Evolutionary conservation across 2,797 vertebrate genomes (phyloP), one percentile per base, ranked within the genome.

Genomic region (Limnodromus scolopaceus): DNA sequence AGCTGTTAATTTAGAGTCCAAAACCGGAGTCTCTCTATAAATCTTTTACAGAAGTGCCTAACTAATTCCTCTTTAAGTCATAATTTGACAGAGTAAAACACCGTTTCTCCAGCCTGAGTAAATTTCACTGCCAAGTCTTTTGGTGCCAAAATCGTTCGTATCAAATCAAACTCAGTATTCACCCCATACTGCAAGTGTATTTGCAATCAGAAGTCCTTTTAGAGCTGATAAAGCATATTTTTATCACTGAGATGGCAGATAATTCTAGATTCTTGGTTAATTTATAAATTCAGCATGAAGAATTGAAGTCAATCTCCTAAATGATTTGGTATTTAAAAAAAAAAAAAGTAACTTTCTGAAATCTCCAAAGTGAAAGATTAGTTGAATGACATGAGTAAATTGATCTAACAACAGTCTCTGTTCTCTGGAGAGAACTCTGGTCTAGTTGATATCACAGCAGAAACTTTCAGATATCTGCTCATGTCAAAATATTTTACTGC

Each of bases 151-250:
- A 6, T 78, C 23, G 0, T 79, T 45, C 13, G 1, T 8, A 39
- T 11, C 60, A 43, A 13, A 14, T 17, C 72, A 71, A 64, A 53
- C 7, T 24, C 60, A 48, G 43, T 10, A 13, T 32, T 57, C 1
- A 1, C 39, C 24, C 36, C 1, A 1, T 3, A 3, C 6, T 16
- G 49, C 36, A 71, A 51, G 32, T 7, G 34, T 12, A 11, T 13
- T 57, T 60, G 48, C 41, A n/a, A 22, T 16, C 13, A n/a, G 28
- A 61, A 58, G 15, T 36, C 51, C 15, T 48, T 8, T 11, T 17
- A 51, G 12, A 68, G 54, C 49, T 23, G 11, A 11, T 38, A 69
- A 48, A 5, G 1, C 13, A 6, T 16, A 15, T 38, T 83, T 76
- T 83, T 89, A 64, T 63, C 30, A 46, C 43, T 32, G 46, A 86